Base-by-base conservation (phyloP, 2,113 vertebrate species). In the Cervus canadensis region DNA sequence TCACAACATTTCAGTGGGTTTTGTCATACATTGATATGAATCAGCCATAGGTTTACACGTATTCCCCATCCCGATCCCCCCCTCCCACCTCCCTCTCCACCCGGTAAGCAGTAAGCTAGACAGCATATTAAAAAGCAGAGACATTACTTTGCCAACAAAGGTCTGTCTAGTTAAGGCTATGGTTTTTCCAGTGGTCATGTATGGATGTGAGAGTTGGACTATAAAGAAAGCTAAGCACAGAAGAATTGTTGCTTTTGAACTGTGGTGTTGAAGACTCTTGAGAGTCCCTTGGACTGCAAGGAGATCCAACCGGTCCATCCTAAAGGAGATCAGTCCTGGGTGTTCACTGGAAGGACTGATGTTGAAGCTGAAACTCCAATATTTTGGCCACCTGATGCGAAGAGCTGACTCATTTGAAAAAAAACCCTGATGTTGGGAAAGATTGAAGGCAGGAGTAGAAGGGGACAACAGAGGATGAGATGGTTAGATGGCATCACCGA, bases 401-500 rank as follows among this genome's bases (percentile, higher is more conserved):
- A 71, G n/a, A 36, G n/a, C 19, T 36, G n/a, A 71, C n/a, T 71
- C 64, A 36, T 36, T 11, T 36, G 64, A 36, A 71, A 71, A 71
- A 40, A 71, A 9, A 3, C 17, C 17, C 5, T 36, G 10, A 71
- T 71, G 17, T n/a, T 71, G n/a, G 64, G n/a, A 71, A 36, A 36
- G 17, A 71, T 71, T 71, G 17, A 36, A 19, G 19, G n/a, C 9
- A 71, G 64, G n/a, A 71, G n/a, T 4, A 71, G 17, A 71, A 71
- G n/a, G 19, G 64, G 64, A 12, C 0, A 0, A 71, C n/a, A 36
- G 64, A 71, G 2, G 64, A 36, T 71, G 64, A 71, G 4, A 36
- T 71, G 9, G n/a, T 23, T 71, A 5, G 1, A 36, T 71, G n/a
- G 9, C 9, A 71, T 36, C n/a, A 36, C 17, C 0, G 0, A 36